These are phyloP conservation scores for Melierax canorus DNA, from an alignment of 2,113 vertebrate species.

Conservation along the genomic window DNA sequence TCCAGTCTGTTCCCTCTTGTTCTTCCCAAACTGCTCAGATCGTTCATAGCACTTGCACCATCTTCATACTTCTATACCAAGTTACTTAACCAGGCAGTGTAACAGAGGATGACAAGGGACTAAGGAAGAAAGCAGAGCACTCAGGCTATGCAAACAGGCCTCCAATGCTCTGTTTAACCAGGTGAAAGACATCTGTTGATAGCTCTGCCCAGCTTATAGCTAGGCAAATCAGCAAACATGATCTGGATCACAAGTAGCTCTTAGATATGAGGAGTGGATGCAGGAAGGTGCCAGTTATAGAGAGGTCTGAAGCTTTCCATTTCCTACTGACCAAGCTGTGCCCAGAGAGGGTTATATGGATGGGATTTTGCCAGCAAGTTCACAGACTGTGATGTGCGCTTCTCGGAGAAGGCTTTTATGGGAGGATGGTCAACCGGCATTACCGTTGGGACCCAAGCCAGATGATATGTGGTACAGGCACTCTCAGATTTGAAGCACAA, in stretches of 20 bases:
- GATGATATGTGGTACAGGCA: too few relatives aligned
- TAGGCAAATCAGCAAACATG: background rate
- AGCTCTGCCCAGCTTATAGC: background rate
- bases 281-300: background rate
- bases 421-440: constrained; percentile 86
- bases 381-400: constrained; percentile 81
- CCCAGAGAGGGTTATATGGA: constrained; percentile 88
- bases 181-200: background rate
- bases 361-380: constrained; percentile 85
- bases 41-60: background rate
- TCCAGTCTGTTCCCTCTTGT: background rate
- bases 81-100: background rate
- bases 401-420: constrained; percentile 80
- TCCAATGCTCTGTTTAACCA: background rate
- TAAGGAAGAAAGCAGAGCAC: background rate
- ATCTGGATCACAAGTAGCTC: background rate
- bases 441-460: constrained; percentile 89
- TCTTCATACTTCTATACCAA: background rate
- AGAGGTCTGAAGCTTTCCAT: background rate
- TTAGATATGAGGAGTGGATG: background rate
- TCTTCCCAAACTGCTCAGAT: background rate
- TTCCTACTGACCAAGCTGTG: constrained; percentile 82
- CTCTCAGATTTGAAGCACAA: too few relatives aligned
- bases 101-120: background rate
- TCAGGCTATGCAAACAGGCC: background rate